Percentiles rank a stretch among this genome's conserved stretches.
Conservation (phyloP, 2,888 invertebrate species). For the Choristoneura rosaceana region DNA sequence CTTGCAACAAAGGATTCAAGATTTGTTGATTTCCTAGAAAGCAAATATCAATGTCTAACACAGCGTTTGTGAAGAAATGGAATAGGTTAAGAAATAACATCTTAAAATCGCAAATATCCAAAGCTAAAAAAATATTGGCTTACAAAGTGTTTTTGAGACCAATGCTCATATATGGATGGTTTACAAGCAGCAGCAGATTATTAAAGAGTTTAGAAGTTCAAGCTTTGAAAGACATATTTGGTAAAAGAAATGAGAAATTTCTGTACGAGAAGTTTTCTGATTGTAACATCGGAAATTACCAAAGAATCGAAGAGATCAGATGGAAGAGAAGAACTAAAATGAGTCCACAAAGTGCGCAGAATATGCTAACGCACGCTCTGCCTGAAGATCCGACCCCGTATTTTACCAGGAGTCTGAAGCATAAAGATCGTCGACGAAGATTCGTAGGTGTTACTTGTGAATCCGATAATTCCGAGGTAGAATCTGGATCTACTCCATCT, state of each 20-base stretch:
- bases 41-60: slow-evolving; percentile 44
- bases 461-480: not conserved
- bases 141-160: slow-evolving; percentile 67
- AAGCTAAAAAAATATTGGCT: slow-evolving; percentile 55
- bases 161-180: slow-evolving; percentile 60
- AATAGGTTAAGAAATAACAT: slow-evolving; percentile 48
- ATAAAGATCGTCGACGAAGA: not conserved
- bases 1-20: not conserved
- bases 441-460: not conserved
- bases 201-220: slow-evolving; percentile 56
- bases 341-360: slow-evolving; percentile 45
- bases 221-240: slow-evolving; percentile 57
- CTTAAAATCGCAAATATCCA: slow-evolving; percentile 49
- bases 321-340: slow-evolving; percentile 55
- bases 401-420: slow-evolving; percentile 45
- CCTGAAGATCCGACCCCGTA: slow-evolving; percentile 50
- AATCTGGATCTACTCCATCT: not conserved
- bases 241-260: slow-evolving; percentile 34
- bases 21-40: not conserved
- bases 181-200: slow-evolving; percentile 43
- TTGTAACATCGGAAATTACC: slow-evolving; percentile 54
- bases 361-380: slow-evolving; percentile 48
- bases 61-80: slow-evolving; percentile 47
- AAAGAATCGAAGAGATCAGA: slow-evolving; percentile 56
- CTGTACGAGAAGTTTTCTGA: slow-evolving; percentile 58